phyloP scores from a whole-genome alignment of 64 coral and sea anemone genomes.

The Montipora efflorescens region DNA sequence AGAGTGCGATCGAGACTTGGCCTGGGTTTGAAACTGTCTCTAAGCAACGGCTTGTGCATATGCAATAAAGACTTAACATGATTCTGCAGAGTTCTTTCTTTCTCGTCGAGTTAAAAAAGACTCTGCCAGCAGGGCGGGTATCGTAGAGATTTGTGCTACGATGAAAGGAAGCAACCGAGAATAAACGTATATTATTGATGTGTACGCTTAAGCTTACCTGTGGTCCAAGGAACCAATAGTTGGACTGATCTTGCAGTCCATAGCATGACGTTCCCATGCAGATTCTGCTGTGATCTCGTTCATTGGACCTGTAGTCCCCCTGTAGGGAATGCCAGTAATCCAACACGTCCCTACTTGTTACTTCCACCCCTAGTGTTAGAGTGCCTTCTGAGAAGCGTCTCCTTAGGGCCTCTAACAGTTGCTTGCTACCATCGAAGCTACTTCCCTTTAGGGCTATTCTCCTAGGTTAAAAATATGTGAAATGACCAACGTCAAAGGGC shows the following conservation, averaged over 20 bases:
- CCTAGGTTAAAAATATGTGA: background rate
- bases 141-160: too few relatives aligned
- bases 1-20: too few relatives aligned
- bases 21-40: too few relatives aligned
- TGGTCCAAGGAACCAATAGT: background rate
- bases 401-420: background rate
- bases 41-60: too few relatives aligned
- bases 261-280: background rate
- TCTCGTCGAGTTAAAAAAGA: too few relatives aligned
- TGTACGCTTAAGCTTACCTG: background rate
- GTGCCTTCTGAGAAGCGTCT: background rate
- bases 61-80: too few relatives aligned
- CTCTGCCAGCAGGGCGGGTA: too few relatives aligned
- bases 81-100: too few relatives aligned
- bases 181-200: too few relatives aligned
- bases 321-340: background rate
- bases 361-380: background rate
- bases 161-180: too few relatives aligned
- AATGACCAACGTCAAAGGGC: background rate
- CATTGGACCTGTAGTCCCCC: background rate
- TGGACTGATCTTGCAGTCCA: background rate
- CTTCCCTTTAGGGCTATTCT: background rate
- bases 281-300: background rate
- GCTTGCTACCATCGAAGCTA: background rate
- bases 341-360: background rate